Evolutionary conservation across 2,888 invertebrate genomes (phyloP).

Genomic region (Ormyrus rosae): DNA sequence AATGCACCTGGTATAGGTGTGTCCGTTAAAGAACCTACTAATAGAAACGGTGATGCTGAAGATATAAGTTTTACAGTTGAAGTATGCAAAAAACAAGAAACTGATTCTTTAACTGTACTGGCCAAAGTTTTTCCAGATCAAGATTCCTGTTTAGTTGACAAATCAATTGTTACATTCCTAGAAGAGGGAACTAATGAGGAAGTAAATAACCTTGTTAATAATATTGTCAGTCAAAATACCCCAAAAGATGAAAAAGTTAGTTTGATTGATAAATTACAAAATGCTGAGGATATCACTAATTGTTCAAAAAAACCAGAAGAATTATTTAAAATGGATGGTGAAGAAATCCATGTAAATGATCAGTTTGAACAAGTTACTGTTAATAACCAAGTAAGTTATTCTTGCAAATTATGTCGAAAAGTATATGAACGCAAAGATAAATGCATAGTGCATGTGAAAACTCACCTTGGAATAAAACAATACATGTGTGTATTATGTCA

Average conservation of each 20-base stretch:
- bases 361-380: constrained; percentile 70
- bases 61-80: constrained; percentile 74
- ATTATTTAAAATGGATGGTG: constrained; percentile 71
- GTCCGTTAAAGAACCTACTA: constrained; percentile 71
- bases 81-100: constrained; percentile 67
- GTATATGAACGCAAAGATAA: constrained; percentile 73
- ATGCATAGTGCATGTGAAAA: constrained; percentile 74
- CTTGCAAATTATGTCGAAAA: constrained; percentile 72
- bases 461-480: constrained; percentile 73
- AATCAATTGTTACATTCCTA: constrained; percentile 68
- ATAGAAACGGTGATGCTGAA: constrained; percentile 67
- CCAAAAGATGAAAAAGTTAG: constrained; percentile 61
- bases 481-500: constrained; percentile 72
- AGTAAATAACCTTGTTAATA: constrained; percentile 69
- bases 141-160: constrained; percentile 72
- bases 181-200: constrained; percentile 69
- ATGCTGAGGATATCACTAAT: constrained; percentile 67
- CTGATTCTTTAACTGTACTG: constrained; percentile 64
- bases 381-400: constrained; percentile 70
- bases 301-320: constrained; percentile 71
- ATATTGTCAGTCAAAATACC: constrained; percentile 63
- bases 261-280: constrained; percentile 64
- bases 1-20: constrained; percentile 71
- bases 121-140: constrained; percentile 74
- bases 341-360: constrained; percentile 73